Percentiles rank a stretch among this genome's conserved stretches.
phyloP scores from a whole-genome alignment of 2,797 vertebrate genomes.

The Sebastiscus tertius region DNA sequence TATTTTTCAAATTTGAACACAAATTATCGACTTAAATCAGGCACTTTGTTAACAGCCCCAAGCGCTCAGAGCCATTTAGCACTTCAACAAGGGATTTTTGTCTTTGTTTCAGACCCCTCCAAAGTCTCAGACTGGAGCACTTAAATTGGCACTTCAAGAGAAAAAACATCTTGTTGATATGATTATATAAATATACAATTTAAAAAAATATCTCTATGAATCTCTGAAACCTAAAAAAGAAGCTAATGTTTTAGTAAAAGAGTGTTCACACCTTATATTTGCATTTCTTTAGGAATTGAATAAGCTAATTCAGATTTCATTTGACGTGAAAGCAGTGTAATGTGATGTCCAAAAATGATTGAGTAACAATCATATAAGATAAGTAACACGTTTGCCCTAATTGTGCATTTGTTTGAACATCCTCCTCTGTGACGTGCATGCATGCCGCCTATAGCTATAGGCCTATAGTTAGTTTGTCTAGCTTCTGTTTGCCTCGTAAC shows the following conservation, averaged over 20 bases:
- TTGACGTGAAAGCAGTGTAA: slow-evolving; percentile 60
- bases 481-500: slow-evolving; percentile 66
- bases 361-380: slow-evolving; percentile 74
- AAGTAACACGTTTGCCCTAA: slow-evolving; percentile 72
- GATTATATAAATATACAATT: slow-evolving; percentile 15
- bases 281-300: slow-evolving; percentile 72
- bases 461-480: slow-evolving; percentile 73
- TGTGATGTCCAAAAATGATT: slow-evolving; percentile 66
- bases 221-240: slow-evolving; percentile 48
- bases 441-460: slow-evolving; percentile 82
- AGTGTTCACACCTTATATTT: slow-evolving; percentile 57
- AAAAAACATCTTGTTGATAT: slow-evolving; percentile 28
- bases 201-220: slow-evolving; percentile 28
- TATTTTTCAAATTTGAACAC: not conserved
- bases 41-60: slow-evolving; percentile 64
- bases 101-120: slow-evolving; percentile 54
- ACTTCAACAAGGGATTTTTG: slow-evolving; percentile 72
- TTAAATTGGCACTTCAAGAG: slow-evolving; percentile 76
- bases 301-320: slow-evolving; percentile 78
- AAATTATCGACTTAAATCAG: slow-evolving; percentile 17
- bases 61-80: slow-evolving; percentile 69
- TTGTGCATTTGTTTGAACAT: slow-evolving; percentile 80
- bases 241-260: slow-evolving; percentile 54
- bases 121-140: slow-evolving; percentile 76
- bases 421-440: slow-evolving; percentile 76